phyloP scores from a whole-genome alignment of 2,113 vertebrate species.

The Clarias macrocephalus region DNA sequence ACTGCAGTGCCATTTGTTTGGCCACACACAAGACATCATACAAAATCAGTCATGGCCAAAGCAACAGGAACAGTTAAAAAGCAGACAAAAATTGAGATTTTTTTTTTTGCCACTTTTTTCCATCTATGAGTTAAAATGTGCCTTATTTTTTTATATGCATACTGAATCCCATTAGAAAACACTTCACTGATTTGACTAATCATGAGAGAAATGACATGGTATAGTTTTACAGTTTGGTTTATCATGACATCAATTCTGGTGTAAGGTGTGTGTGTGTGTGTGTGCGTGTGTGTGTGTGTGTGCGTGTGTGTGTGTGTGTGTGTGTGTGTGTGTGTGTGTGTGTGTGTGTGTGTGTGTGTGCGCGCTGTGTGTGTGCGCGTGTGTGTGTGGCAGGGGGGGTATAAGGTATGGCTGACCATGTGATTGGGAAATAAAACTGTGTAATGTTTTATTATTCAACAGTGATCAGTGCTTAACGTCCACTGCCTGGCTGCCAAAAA shows the following conservation, averaged over 20 bases:
- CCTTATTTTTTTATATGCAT: neutral
- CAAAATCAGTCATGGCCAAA: neutral
- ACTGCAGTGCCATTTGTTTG: neutral
- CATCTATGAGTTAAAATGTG: neutral
- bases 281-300: no score
- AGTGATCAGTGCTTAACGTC: neutral
- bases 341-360: no score
- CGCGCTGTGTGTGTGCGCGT: no score
- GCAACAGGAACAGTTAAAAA: neutral
- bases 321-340: no score
- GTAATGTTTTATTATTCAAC: neutral
- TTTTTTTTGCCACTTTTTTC: neutral
- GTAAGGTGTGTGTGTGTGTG: no score
- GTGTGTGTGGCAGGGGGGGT: neutral
- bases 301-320: no score
- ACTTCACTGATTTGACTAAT: constrained; percentile 14
- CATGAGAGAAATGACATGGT: constrained; percentile 5
- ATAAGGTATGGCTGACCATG: neutral
- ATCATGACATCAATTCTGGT: constrained; percentile 5
- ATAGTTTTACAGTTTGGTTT: neutral
- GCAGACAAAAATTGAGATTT: neutral
- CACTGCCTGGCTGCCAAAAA: no score
- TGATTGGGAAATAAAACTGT: constrained; percentile 2
- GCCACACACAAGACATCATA: neutral
- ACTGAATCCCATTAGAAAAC: neutral